Conservation (phyloP, 1,140 invertebrate genomes). For the Musca domestica region DNA sequence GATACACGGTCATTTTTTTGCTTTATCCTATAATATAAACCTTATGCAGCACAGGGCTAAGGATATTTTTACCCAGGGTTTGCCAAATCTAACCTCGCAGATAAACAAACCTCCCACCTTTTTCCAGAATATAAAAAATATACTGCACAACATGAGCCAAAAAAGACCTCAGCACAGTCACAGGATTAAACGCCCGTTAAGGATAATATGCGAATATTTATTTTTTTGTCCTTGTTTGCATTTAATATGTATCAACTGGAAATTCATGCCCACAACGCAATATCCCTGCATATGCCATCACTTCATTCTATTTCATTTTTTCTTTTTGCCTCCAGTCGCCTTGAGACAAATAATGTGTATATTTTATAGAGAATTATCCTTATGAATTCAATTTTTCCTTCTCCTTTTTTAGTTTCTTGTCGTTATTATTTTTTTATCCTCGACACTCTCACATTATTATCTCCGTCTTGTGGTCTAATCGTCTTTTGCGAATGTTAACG, state of each 20-base stretch:
- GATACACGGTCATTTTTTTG: too few species aligned
- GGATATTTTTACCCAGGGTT: not conserved
- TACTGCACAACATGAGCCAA: not conserved
- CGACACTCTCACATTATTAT: not conserved
- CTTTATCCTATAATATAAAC: too few species aligned
- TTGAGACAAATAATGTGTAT: too few species aligned
- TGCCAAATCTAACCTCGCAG: not conserved
- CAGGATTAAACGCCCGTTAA: constrained; percentile 17
- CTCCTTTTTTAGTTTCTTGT: not conserved
- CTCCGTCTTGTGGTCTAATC: not conserved
- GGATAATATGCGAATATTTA: not conserved
- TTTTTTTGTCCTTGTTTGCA: constrained; percentile 2
- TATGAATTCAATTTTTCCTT: constrained; percentile 18
- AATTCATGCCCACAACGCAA: not conserved
- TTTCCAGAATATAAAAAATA: too few species aligned
- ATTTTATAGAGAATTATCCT: not conserved
- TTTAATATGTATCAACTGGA: not conserved
- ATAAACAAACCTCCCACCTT: not conserved
- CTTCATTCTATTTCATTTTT: too few species aligned
- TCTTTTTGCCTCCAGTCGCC: too few species aligned
- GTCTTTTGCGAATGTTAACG: constrained; percentile 2
- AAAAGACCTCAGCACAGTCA: not conserved
- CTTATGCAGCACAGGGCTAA: too few species aligned
- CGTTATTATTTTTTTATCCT: not conserved
- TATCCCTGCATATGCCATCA: not conserved